Evolutionary conservation across 2,888 invertebrate species (phyloP).

Genomic region (Cenopis cana): DNA sequence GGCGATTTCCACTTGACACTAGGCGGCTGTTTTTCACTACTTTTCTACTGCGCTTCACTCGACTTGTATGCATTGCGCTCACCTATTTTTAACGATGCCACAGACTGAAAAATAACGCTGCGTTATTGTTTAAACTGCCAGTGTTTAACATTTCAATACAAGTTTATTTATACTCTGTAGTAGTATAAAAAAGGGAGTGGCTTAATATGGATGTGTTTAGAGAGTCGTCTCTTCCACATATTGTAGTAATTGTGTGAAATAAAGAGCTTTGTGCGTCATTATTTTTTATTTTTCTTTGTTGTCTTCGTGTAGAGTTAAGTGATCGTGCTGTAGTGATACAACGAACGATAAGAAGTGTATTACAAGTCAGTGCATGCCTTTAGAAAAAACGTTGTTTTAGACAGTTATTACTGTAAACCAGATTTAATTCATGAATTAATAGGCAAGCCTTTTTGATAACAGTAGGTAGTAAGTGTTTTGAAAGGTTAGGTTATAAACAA

Average conservation of each 20-base stretch:
- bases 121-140: conserved; percentile 49
- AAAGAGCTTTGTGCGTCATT: conserved; percentile 72
- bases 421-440: background rate
- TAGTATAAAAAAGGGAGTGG: conserved; percentile 53
- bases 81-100: conserved; percentile 58
- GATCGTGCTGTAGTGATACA: conserved; percentile 25
- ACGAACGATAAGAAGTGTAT: conserved; percentile 25
- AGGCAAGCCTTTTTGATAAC: no score
- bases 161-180: conserved; percentile 59
- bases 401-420: background rate
- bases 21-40: conserved; percentile 80
- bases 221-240: conserved; percentile 65
- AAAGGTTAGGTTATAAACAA: no score
- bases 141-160: conserved; percentile 39
- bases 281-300: conserved; percentile 68
- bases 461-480: no score
- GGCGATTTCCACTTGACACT: conserved; percentile 86
- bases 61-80: conserved; percentile 58
- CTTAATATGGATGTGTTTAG: conserved; percentile 59
- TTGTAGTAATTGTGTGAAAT: conserved; percentile 79
- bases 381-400: conserved; percentile 13
- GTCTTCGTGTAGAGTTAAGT: conserved; percentile 51
- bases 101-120: conserved; percentile 51
- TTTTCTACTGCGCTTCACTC: conserved; percentile 65
- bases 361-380: conserved; percentile 17